These are phyloP conservation scores for Cygnus olor DNA, from an alignment of 2,797 vertebrate species.

Conservation along the genomic window DNA sequence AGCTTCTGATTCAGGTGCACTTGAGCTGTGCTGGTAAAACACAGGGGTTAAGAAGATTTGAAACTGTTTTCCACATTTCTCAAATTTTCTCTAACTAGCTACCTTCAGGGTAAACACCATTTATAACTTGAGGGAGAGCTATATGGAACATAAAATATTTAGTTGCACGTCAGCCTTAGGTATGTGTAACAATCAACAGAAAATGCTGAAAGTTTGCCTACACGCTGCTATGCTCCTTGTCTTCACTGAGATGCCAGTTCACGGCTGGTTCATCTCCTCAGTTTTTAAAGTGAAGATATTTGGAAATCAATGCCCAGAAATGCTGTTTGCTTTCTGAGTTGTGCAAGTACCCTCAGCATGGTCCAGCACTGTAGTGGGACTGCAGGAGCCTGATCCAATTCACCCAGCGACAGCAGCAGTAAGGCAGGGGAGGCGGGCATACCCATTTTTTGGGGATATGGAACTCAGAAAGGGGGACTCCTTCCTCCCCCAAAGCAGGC, in stretches of 20 bases:
- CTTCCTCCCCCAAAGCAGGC: background rate
- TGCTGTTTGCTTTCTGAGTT: background rate
- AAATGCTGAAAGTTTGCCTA: background rate
- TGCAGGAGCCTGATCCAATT: background rate
- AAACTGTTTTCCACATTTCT: background rate
- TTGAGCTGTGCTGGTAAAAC: background rate
- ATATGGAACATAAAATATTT: constrained; percentile 12
- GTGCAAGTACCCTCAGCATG: background rate
- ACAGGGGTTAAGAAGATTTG: background rate
- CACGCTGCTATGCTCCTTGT: background rate
- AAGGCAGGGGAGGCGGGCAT: background rate
- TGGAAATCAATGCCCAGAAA: background rate
- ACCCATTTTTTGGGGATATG: background rate
- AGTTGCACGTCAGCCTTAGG: background rate
- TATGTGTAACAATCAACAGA: background rate
- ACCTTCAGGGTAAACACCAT: background rate
- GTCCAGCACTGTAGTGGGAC: background rate
- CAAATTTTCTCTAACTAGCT: background rate
- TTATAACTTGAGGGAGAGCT: background rate
- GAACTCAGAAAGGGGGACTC: background rate
- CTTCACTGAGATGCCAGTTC: background rate
- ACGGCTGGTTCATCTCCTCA: background rate
- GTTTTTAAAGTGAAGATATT: background rate
- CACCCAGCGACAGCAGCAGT: background rate
- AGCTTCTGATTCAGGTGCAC: background rate